These are phyloP conservation scores for Hypselothyrea guttata DNA, from an alignment of 2,888 invertebrate genomes.

Conservation along the genomic window DNA sequence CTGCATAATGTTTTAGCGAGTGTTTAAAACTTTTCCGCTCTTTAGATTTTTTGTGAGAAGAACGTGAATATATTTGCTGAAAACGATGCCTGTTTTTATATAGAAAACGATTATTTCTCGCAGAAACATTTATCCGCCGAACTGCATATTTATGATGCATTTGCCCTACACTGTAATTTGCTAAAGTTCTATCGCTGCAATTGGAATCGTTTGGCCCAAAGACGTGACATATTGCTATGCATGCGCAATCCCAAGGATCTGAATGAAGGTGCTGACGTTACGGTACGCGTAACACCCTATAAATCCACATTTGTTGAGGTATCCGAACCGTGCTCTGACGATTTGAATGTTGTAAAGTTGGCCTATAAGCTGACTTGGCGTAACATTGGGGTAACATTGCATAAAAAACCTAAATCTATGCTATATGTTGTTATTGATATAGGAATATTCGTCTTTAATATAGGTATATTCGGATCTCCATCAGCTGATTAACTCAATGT, in stretches of 20 bases:
- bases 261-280: constrained; percentile 47
- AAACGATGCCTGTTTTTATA: constrained; percentile 76
- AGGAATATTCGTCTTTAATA: too few relatives aligned
- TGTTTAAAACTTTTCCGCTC: too few relatives aligned
- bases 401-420: neutral
- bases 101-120: constrained; percentile 78
- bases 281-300: constrained; percentile 74
- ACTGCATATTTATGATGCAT: constrained; percentile 73
- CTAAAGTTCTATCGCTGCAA: constrained; percentile 66
- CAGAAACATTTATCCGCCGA: constrained; percentile 77
- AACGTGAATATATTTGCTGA: constrained; percentile 79
- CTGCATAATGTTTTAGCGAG: too few relatives aligned
- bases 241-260: constrained; percentile 56
- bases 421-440: neutral
- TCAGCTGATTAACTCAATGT: constrained; percentile 72
- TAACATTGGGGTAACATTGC: constrained; percentile 72
- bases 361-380: constrained; percentile 72
- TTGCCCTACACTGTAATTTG: constrained; percentile 66
- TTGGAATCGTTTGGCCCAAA: constrained; percentile 78
- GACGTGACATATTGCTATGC: constrained; percentile 71
- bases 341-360: constrained; percentile 57
- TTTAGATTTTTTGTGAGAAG: constrained; percentile 63
- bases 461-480: constrained; percentile 76
- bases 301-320: constrained; percentile 75
- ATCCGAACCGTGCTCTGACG: constrained; percentile 68